Percentiles rank a stretch among this genome's conserved stretches.
Evolutionary conservation across 1,140 invertebrate genomes (phyloP).

Genomic region (Drosophila trapezifrons): DNA sequence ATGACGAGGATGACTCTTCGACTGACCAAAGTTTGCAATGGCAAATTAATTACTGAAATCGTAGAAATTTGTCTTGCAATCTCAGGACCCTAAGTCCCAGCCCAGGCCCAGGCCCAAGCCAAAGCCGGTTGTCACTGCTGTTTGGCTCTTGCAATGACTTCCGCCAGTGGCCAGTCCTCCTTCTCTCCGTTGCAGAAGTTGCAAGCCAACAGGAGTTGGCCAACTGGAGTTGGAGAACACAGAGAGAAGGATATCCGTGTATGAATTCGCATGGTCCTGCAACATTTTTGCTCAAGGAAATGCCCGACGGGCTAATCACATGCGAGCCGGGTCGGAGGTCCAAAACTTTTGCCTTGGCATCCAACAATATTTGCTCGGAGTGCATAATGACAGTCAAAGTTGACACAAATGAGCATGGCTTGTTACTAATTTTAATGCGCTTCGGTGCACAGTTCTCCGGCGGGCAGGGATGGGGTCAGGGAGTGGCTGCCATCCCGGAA

Average conservation of each 20-base stretch:
- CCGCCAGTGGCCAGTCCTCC: constrained; percentile 33
- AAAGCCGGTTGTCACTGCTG: constrained; percentile 60
- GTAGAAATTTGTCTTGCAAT: constrained; percentile 81
- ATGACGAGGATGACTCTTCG: constrained; percentile 64
- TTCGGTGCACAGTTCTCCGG: constrained; percentile 56
- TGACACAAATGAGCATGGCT: constrained; percentile 83
- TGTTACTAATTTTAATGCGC: constrained; percentile 82
- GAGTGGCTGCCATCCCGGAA: constrained; percentile 20
- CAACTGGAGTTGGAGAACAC: constrained; percentile 36
- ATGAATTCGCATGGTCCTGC: constrained; percentile 75
- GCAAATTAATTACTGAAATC: constrained; percentile 82
- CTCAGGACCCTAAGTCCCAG: no score
- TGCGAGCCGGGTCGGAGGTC: constrained; percentile 13
- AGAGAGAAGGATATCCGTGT: constrained; percentile 73
- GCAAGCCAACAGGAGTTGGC: constrained; percentile 23
- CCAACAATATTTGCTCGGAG: constrained; percentile 80
- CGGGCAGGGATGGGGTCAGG: constrained; percentile 6
- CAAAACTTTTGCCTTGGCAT: constrained; percentile 63
- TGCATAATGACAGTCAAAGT: constrained; percentile 84
- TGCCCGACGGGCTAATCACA: constrained; percentile 60
- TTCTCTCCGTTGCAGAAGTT: constrained; percentile 6
- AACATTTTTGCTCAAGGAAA: constrained; percentile 74
- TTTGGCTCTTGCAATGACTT: constrained; percentile 77
- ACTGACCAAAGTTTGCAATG: constrained; percentile 74
- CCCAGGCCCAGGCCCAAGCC: no score